phyloP scores from a whole-genome alignment of 2,888 invertebrate species.

The Campoplex capitator region DNA sequence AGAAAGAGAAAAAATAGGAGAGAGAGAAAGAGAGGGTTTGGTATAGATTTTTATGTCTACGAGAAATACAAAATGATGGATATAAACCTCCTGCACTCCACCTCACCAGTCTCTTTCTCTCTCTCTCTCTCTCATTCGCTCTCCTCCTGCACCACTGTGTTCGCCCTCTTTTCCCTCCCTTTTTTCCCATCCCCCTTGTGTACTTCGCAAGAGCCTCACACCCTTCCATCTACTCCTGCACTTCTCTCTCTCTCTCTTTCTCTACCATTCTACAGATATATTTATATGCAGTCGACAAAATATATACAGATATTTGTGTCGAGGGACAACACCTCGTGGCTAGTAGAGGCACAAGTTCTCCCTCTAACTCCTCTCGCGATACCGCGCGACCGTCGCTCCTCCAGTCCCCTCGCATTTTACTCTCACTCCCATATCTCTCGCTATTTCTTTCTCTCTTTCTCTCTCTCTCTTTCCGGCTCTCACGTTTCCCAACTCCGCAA shows the following conservation, averaged over 20 bases:
- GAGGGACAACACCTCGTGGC: constrained; percentile 64
- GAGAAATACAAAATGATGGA: constrained; percentile 84
- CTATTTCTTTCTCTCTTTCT: constrained; percentile 66
- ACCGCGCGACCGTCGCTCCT: constrained; percentile 57
- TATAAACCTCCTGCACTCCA: constrained; percentile 79
- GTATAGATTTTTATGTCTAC: constrained; percentile 84
- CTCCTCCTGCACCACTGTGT: constrained; percentile 35
- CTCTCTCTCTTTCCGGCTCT: constrained; percentile 77
- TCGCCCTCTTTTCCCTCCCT: constrained; percentile 14
- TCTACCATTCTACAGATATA: no score
- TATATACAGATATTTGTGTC: constrained; percentile 61
- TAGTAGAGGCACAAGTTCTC: constrained; percentile 58
- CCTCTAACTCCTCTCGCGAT: constrained; percentile 25
- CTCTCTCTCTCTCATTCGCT: constrained; percentile 34
- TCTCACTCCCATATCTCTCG: constrained; percentile 17
- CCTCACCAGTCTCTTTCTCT: constrained; percentile 53
- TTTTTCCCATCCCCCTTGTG: constrained; percentile 58
- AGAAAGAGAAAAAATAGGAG: constrained; percentile 55
- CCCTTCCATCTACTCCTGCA: constrained; percentile 49
- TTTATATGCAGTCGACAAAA: no score
- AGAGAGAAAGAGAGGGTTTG: constrained; percentile 74
- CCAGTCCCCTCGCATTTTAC: constrained; percentile 43
- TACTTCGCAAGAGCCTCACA: constrained; percentile 70
- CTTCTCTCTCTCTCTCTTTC: constrained; percentile 8
- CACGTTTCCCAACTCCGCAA: constrained; percentile 74